Conservation (phyloP, 2,797 vertebrate genomes). For the Myotis findleyi region DNA sequence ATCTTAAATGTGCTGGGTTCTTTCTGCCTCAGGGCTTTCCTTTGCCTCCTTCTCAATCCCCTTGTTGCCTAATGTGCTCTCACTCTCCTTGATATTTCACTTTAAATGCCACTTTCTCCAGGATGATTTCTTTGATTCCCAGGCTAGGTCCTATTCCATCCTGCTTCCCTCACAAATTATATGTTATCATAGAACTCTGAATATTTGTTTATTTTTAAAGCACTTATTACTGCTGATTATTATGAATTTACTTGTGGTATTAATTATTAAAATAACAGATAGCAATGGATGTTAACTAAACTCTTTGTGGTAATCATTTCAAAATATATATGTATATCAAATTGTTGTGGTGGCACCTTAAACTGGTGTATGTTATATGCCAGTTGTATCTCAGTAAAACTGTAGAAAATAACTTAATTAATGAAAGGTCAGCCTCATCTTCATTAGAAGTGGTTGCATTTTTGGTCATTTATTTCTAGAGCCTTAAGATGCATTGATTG, state of each 20-base stretch:
- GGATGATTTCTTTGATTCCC: constrained; percentile 8
- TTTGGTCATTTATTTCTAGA: not conserved
- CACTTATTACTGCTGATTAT: not conserved
- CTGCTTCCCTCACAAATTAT: not conserved
- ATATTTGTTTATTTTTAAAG: not conserved
- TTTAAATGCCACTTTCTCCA: not conserved
- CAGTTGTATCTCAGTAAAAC: not conserved
- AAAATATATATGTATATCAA: not conserved
- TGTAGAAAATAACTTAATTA: not conserved
- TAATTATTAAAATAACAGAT: not conserved
- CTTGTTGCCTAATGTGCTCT: not conserved
- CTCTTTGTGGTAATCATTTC: not conserved
- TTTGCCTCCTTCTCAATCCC: not conserved
- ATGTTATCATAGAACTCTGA: not conserved
- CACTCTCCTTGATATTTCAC: not conserved
- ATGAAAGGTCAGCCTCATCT: not conserved
- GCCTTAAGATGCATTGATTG: not conserved
- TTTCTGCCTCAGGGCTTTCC: not conserved
- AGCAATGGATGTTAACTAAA: not conserved
- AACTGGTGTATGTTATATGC: not conserved
- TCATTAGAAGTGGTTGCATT: not conserved
- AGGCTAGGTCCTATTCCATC: not conserved
- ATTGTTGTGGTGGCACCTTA: not conserved
- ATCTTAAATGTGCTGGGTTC: not conserved
- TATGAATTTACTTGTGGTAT: not conserved